Evolutionary conservation across 2,888 invertebrate species (phyloP).

Genomic region (Netelia melanura): DNA sequence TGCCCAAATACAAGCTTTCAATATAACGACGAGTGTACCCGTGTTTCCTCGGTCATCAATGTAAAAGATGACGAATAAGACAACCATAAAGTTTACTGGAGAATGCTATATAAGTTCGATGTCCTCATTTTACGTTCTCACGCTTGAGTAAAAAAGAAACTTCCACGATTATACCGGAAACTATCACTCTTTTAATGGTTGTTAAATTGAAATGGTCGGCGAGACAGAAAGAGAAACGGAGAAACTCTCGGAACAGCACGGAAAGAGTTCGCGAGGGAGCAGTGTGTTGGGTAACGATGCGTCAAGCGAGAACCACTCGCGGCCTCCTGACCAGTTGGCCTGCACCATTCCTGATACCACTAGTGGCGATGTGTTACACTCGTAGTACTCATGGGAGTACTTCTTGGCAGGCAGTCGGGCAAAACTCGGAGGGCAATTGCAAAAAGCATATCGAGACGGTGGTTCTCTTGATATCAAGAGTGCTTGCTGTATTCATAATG

Average conservation of each 20-base stretch:
- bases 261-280: neutral
- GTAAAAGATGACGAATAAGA: neutral
- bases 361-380: neutral
- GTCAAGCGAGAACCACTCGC: constrained; percentile 29
- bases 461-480: too few relatives aligned
- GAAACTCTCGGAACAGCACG: constrained; percentile 17
- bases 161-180: constrained; percentile 38
- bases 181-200: constrained; percentile 18
- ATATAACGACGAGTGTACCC: neutral
- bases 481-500: too few relatives aligned
- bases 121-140: constrained; percentile 34
- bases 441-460: constrained; percentile 3
- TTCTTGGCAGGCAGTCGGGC: neutral
- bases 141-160: constrained; percentile 4
- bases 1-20: neutral
- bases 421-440: constrained; percentile 2
- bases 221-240: neutral
- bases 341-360: constrained; percentile 39
- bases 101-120: neutral
- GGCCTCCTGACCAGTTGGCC: constrained; percentile 33
- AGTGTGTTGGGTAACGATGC: constrained; percentile 35
- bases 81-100: neutral
- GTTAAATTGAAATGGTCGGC: constrained; percentile 45
- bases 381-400: neutral
- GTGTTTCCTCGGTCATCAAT: neutral